These are phyloP conservation scores for Lacerta viridis DNA, from an alignment of 2,797 vertebrate genomes.

Conservation along the genomic window DNA sequence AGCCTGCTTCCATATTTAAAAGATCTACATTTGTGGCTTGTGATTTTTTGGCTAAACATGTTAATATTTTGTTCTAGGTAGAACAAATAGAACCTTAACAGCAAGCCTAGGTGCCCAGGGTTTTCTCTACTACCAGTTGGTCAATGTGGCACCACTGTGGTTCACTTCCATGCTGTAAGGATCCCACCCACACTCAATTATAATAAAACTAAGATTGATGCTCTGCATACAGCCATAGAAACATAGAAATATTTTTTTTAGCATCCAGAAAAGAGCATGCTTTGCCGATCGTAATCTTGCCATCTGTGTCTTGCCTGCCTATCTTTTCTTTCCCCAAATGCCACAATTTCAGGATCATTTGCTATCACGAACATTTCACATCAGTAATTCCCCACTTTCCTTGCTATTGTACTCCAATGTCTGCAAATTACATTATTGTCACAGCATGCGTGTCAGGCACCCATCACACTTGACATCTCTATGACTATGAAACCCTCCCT, in stretches of 20 bases:
- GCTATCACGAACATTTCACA: conserved; percentile 38
- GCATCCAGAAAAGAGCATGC: rapidly evolving
- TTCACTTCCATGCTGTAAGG: not conserved
- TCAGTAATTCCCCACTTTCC: conserved; percentile 21
- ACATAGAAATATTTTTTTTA: not conserved
- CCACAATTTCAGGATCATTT: not conserved
- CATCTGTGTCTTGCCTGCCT: not conserved
- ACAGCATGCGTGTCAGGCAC: conserved; percentile 49
- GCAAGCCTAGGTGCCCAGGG: not conserved
- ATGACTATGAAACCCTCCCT: not conserved
- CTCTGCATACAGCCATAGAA: no score
- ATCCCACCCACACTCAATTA: not conserved
- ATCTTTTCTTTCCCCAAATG: not conserved
- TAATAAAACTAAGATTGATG: not conserved
- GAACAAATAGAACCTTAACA: not conserved
- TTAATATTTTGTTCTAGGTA: not conserved
- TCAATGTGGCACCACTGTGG: not conserved
- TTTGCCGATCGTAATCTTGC: not conserved
- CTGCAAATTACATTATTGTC: conserved; percentile 32
- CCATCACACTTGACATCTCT: not conserved
- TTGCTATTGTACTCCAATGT: conserved; percentile 12
- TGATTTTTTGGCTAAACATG: not conserved
- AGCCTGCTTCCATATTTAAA: not conserved
- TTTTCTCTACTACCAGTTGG: not conserved
- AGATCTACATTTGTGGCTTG: not conserved